phyloP scores from a whole-genome alignment of 2,113 vertebrate genomes.

The Equus przewalskii region DNA sequence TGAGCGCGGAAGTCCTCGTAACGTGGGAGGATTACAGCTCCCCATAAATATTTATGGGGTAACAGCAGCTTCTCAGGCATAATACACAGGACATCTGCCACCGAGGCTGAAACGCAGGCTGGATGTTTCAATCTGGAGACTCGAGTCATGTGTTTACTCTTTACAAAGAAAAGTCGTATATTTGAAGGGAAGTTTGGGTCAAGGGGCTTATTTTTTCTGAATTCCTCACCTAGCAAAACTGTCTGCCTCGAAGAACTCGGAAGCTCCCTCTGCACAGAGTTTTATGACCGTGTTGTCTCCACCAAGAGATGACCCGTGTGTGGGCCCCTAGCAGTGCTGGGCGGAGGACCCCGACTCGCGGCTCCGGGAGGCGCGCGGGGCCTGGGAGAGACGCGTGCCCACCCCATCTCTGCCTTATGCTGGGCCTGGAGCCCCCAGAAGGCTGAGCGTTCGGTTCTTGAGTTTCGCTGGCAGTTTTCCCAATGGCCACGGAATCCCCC shows the following conservation, averaged over 20 bases:
- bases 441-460: neutral
- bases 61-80: neutral
- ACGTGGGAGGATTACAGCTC: neutral
- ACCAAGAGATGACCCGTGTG: rapidly evolving
- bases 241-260: neutral
- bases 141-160: neutral
- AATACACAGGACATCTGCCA: neutral
- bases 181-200: neutral
- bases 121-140: neutral
- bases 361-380: neutral
- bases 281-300: neutral
- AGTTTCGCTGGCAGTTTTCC: slow-evolving; percentile 58
- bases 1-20: neutral
- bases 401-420: neutral
- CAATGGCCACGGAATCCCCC: neutral
- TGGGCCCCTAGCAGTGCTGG: neutral
- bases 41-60: slow-evolving; percentile 53
- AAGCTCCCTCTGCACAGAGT: rapidly evolving
- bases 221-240: neutral
- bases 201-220: neutral
- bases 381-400: neutral
- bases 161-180: neutral
- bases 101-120: neutral
- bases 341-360: neutral
- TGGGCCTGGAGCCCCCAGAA: neutral